phyloP scores from a whole-genome alignment of 2,113 vertebrate species.

The Centropristis striata region DNA sequence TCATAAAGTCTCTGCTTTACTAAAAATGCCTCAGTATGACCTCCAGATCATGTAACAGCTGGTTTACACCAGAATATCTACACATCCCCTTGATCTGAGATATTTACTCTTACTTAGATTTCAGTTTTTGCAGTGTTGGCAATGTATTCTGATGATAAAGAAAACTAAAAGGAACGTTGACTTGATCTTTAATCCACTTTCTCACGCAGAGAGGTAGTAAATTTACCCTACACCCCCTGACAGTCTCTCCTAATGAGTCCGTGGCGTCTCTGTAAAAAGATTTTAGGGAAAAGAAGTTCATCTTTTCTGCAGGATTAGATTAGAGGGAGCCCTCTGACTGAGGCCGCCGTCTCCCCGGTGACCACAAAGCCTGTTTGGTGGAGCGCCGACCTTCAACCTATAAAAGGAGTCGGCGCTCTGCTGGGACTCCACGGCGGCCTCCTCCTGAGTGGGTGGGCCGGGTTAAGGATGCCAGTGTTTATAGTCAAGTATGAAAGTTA shows the following conservation, averaged over 20 bases:
- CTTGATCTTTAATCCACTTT: no score
- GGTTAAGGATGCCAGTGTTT: conserved; percentile 51
- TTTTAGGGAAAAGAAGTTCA: not conserved
- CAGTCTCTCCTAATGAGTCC: conserved; percentile 42
- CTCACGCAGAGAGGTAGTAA: no score
- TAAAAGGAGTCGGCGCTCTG: conserved; percentile 53
- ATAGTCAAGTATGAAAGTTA: conserved; percentile 54
- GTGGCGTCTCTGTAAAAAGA: not conserved
- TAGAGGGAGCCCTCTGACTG: conserved; percentile 53
- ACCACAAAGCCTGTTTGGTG: conserved; percentile 65
- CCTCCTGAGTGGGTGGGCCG: conserved; percentile 53
- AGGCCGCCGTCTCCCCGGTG: conserved; percentile 56
- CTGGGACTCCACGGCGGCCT: conserved; percentile 54
- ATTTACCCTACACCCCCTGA: no score
- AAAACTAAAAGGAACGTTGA: no score
- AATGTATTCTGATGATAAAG: no score
- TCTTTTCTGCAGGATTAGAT: conserved; percentile 59
- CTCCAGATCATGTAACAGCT: no score
- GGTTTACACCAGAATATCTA: no score
- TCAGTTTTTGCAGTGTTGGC: no score
- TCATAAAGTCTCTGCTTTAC: no score
- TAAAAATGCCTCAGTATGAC: no score
- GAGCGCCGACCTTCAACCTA: conserved; percentile 71
- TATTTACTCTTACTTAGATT: no score
- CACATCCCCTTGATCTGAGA: no score